phyloP scores from a whole-genome alignment of 1,140 invertebrate species.

The Philotrypesis tridentata region DNA sequence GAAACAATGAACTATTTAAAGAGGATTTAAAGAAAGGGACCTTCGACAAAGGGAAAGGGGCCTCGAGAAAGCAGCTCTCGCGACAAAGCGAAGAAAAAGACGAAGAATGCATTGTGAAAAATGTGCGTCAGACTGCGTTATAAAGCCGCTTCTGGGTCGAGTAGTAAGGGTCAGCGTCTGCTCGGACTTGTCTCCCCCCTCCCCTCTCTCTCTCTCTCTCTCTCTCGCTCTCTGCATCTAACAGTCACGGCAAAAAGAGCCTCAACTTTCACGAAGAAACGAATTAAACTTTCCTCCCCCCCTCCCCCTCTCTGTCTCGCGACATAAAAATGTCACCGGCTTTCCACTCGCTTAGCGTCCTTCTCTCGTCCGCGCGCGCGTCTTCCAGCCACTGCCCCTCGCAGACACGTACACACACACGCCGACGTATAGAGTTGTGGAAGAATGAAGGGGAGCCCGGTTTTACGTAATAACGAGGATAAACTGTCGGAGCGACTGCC shows the following conservation, averaged over 20 bases:
- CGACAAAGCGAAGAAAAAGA: neutral
- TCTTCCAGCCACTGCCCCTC: neutral
- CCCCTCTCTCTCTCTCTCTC: neutral
- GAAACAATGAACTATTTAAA: constrained; percentile 20
- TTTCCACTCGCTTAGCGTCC: constrained; percentile 19
- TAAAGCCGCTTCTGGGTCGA: constrained; percentile 4
- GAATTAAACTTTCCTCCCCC: constrained; percentile 20
- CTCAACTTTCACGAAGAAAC: constrained; percentile 27
- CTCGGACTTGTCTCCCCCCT: neutral
- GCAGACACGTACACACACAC: too few species aligned
- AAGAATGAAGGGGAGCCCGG: neutral
- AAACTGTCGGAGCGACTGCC: constrained; percentile 21
- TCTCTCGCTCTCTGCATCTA: too few species aligned
- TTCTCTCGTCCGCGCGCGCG: neutral
- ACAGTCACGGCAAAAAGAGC: neutral
- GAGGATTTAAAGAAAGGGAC: constrained; percentile 3
- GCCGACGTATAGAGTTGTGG: neutral
- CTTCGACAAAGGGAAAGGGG: neutral
- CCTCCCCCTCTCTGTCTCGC: neutral
- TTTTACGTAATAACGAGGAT: constrained; percentile 27
- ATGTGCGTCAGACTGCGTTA: constrained; percentile 26
- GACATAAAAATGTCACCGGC: constrained; percentile 30
- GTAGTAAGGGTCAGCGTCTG: constrained; percentile 36
- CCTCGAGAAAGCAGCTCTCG: neutral
- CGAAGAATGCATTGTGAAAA: constrained; percentile 14